Percentiles rank a stretch among this genome's conserved stretches.
phyloP scores from a whole-genome alignment of 2,113 vertebrate genomes.

The Tenrec ecaudatus region DNA sequence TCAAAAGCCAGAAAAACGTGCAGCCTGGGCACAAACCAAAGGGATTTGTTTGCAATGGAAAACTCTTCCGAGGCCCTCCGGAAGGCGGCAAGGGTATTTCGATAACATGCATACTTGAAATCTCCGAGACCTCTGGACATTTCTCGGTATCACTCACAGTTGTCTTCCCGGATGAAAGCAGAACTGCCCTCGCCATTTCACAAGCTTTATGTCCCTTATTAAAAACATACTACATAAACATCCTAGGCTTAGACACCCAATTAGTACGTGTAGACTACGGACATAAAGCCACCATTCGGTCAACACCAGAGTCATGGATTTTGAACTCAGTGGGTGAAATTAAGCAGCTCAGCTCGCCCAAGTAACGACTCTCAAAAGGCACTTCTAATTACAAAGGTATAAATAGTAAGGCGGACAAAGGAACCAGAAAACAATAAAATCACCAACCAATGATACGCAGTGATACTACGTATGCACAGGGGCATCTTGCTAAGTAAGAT shows the following conservation, averaged over 20 bases:
- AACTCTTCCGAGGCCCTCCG: not conserved
- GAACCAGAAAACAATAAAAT: not conserved
- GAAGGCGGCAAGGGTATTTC: slow-evolving; percentile 12
- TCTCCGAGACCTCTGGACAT: slow-evolving; percentile 49
- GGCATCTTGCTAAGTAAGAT: not conserved
- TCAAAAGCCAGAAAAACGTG: slow-evolving; percentile 23
- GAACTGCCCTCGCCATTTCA: slow-evolving; percentile 55
- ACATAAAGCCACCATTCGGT: slow-evolving; percentile 63
- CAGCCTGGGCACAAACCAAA: not conserved
- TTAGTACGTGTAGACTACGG: slow-evolving; percentile 41
- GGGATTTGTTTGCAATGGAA: not conserved
- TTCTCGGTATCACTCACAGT: slow-evolving; percentile 49
- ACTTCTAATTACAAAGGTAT: not conserved
- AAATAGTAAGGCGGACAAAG: not conserved
- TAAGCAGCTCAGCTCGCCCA: not conserved
- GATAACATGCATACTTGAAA: slow-evolving; percentile 53
- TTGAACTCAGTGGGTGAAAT: slow-evolving; percentile 43
- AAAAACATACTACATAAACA: slow-evolving; percentile 46
- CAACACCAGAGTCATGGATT: slow-evolving; percentile 14
- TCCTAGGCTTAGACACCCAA: slow-evolving; percentile 55
- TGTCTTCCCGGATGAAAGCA: slow-evolving; percentile 52
- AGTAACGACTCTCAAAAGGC: not conserved
- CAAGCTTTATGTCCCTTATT: slow-evolving; percentile 44
- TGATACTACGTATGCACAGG: not conserved
- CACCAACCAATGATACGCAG: not conserved